These are phyloP conservation scores for Anoplophora glabripennis DNA, from an alignment of 1,140 invertebrate species.

Conservation along the genomic window DNA sequence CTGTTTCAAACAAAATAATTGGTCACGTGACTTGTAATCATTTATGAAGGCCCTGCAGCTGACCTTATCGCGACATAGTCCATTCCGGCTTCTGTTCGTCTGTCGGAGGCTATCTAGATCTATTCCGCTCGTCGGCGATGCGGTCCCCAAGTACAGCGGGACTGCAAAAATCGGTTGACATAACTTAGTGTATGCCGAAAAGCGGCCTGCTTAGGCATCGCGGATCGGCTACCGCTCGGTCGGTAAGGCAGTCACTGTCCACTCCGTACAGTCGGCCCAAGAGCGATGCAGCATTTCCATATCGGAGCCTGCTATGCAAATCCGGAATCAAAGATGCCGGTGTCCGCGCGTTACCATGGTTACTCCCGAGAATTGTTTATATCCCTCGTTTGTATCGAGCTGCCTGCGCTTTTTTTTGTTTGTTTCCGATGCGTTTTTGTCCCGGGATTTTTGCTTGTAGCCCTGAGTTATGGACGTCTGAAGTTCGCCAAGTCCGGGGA, in stretches of 20 bases:
- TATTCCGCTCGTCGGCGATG: constrained; percentile 24
- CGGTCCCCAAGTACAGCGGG: constrained; percentile 28
- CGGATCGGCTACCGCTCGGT: constrained; percentile 31
- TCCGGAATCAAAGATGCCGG: constrained; percentile 25
- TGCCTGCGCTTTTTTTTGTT: constrained; percentile 29
- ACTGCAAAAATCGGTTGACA: constrained; percentile 45
- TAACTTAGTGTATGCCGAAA: constrained; percentile 46
- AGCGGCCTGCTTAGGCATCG: constrained; percentile 29
- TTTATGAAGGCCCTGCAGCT: no score
- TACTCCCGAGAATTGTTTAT: constrained; percentile 38
- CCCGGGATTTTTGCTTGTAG: constrained; percentile 38
- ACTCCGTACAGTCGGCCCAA: constrained; percentile 37
- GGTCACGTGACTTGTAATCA: no score
- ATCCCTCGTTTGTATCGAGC: constrained; percentile 30
- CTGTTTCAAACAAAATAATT: no score
- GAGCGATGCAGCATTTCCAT: constrained; percentile 41
- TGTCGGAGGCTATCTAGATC: neutral
- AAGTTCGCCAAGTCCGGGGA: constrained; percentile 32
- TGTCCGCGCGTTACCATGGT: constrained; percentile 35
- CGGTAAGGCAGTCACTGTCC: constrained; percentile 19
- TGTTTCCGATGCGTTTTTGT: constrained; percentile 19
- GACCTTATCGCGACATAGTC: no score
- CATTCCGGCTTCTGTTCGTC: no score
- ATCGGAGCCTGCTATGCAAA: constrained; percentile 38
- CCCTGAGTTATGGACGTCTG: constrained; percentile 39